Conservation (phyloP, 2,797 vertebrate species). For the Betta splendens region DNA sequence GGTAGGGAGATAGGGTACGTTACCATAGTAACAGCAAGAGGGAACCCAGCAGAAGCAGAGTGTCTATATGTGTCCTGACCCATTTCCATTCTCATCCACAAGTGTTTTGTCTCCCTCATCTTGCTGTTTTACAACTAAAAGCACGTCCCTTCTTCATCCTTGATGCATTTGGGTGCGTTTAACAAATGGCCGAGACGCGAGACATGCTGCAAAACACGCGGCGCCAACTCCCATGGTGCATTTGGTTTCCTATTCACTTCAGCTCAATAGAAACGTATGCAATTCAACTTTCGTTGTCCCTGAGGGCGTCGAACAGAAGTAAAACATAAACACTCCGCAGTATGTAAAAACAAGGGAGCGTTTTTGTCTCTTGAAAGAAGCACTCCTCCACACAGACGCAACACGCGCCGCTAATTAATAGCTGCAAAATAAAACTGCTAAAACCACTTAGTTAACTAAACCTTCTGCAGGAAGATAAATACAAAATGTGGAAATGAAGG, state of each 20-base stretch:
- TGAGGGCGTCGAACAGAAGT: slow-evolving; percentile 26
- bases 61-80: slow-evolving; percentile 82
- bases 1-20: slow-evolving; percentile 75
- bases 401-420: slow-evolving; percentile 16
- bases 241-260: slow-evolving; percentile 40
- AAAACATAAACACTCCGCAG: too few species aligned
- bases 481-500: not conserved
- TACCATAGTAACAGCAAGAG: slow-evolving; percentile 84
- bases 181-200: slow-evolving; percentile 42
- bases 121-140: slow-evolving; percentile 70
- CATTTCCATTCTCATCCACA: slow-evolving; percentile 79
- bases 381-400: slow-evolving; percentile 9
- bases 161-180: slow-evolving; percentile 48
- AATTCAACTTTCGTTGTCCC: slow-evolving; percentile 38
- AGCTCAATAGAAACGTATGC: slow-evolving; percentile 17
- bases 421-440: slow-evolving; percentile 16
- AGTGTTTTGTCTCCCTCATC: slow-evolving; percentile 74
- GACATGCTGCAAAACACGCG: slow-evolving; percentile 27
- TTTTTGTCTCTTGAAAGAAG: slow-evolving; percentile 15
- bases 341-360: not conserved
- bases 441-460: slow-evolving; percentile 14
- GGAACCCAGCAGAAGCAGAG: slow-evolving; percentile 76
- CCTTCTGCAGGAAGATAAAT: slow-evolving; percentile 1
- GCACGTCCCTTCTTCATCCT: slow-evolving; percentile 57
- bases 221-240: slow-evolving; percentile 44